Evolutionary conservation across 2,113 vertebrate species (phyloP), one percentile per base, ranked within the genome.

Genomic region (Neodontobutis hainanensis): DNA sequence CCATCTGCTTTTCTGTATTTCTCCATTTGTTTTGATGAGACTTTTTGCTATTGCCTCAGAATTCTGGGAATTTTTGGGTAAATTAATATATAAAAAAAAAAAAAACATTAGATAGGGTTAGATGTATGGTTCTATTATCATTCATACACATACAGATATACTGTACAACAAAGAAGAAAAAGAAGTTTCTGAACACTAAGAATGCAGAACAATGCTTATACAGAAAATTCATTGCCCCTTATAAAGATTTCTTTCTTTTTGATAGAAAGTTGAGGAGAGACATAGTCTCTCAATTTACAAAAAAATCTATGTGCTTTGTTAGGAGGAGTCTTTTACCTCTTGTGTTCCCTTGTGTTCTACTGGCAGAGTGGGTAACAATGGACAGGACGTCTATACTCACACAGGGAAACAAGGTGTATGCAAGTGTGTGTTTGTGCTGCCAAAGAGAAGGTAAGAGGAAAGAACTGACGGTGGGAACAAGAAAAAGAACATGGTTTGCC

Each of bases 281-380:
- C 19, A 27, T 87, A 15, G 67, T 92, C 94, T 93, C 93, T 95
- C 95, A 91, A 92, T 94, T 95, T 95, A 93, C 93, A 94, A 92
- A 93, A 94, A 94, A 95, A 94, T 93, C 92, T 90, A 85, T 75
- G 92, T 90, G 90, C 68, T 82, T 85, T 83, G 75, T 72, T 38
- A 75, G 35, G 27, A 51, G 56, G 11, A 7, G 48, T 55, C 49
- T 66, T 61, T 69, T 70, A 44, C 61, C 69, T 73, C 67, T 71
- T 80, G 74, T 68, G 60, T 67, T 27, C 48, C 4, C 59, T 67
- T 40, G 19, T 27, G 19, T 27, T 64, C 73, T 57, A 52, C n/a
- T 67, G 60, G 65, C 53, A 14, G 12, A 72, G 61, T 71, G n/a
- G 40, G 11, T 10, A 84, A 79, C 66, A 83, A 78, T 67, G 62